Conservation (phyloP, 2,113 vertebrate species). For the Propithecus coquereli region DNA sequence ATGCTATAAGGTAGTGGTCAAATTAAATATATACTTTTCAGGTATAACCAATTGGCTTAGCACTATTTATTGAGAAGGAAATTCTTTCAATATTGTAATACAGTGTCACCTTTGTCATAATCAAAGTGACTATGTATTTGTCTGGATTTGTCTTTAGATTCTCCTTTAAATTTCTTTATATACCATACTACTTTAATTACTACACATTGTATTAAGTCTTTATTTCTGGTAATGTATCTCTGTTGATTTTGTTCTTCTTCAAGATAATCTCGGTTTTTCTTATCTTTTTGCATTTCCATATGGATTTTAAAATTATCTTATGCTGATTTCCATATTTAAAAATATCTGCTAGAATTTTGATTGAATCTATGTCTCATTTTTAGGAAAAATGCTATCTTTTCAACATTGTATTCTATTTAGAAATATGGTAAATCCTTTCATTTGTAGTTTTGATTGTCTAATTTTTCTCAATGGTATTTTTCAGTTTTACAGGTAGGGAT, state of each 20-base stretch:
- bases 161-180: not conserved
- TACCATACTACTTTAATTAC: not conserved
- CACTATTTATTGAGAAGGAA: not conserved
- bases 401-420: conserved; percentile 4
- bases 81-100: not conserved
- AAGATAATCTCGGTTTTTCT: conserved; percentile 27
- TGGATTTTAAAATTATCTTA: conserved; percentile 44
- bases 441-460: not conserved
- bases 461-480: not conserved
- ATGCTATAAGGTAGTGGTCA: not conserved
- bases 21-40: not conserved
- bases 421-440: not conserved
- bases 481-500: not conserved
- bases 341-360: conserved; percentile 35
- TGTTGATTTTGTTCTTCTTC: conserved; percentile 30
- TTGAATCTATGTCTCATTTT: conserved; percentile 12
- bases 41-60: not conserved
- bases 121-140: not conserved
- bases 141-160: not conserved
- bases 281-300: conserved; percentile 5
- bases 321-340: conserved; percentile 37
- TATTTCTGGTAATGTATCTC: not conserved
- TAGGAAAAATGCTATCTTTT: conserved; percentile 15
- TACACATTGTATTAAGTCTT: not conserved
- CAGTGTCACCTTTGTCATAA: not conserved